phyloP scores from a whole-genome alignment of 2,888 invertebrate species.

The Hoplodrina blanda region DNA sequence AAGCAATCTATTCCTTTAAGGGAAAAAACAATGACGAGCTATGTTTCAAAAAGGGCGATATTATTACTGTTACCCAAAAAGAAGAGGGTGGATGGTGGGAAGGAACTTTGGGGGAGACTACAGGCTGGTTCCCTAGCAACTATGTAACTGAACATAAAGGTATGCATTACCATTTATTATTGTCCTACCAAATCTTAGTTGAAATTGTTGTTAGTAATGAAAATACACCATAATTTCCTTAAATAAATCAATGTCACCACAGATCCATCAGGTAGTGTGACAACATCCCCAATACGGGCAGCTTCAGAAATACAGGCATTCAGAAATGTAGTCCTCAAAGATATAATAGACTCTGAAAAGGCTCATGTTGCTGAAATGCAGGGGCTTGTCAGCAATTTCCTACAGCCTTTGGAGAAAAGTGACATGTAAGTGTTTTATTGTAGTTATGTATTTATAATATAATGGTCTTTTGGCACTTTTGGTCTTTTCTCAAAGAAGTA shows the following conservation, averaged over 20 bases:
- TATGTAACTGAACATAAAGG: constrained; percentile 97
- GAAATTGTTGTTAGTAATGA: background rate
- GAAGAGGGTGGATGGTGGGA: constrained; percentile 99
- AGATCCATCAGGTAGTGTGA: constrained; percentile 90
- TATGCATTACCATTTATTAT: constrained; percentile 58
- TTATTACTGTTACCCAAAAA: constrained; percentile 98
- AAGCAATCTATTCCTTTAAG: constrained; percentile 98
- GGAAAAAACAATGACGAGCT: constrained; percentile 99
- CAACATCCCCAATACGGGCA: constrained; percentile 92
- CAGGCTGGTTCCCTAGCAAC: constrained; percentile 99
- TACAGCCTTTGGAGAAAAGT: constrained; percentile 96
- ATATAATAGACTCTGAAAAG: constrained; percentile 97
- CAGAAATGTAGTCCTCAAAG: constrained; percentile 96
- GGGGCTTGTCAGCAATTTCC: constrained; percentile 95
- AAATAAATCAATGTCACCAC: constrained; percentile 29
- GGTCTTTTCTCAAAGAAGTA: too few relatives aligned
- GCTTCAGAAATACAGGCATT: constrained; percentile 94
- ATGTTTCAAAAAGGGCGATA: constrained; percentile 98
- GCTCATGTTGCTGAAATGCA: constrained; percentile 97
- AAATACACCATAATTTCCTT: background rate
- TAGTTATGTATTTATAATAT: background rate
- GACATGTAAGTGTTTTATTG: constrained; percentile 93
- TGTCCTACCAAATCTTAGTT: background rate
- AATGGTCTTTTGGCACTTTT: too few relatives aligned
- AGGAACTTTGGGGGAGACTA: constrained; percentile 98